Conservation (phyloP, 1,140 invertebrate species). For the Procambarus clarkii region DNA sequence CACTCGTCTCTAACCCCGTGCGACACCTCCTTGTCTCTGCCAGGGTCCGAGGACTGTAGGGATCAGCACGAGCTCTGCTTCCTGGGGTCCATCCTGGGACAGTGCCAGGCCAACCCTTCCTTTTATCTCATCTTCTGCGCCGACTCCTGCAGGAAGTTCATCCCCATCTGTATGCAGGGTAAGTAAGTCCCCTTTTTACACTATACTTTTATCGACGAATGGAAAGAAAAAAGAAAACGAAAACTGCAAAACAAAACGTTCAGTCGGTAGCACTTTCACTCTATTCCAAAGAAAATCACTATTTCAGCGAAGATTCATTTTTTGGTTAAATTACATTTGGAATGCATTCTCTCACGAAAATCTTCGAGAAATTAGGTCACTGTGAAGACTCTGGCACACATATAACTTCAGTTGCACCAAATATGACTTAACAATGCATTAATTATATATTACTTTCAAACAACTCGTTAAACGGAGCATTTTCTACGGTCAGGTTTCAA, state of each 20-base stretch:
- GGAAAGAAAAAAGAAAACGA: neutral
- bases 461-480: too few species aligned
- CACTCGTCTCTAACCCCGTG: neutral
- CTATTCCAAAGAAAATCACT: too few species aligned
- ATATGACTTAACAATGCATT: too few species aligned
- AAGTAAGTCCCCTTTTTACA: neutral
- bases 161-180: constrained; percentile 31
- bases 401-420: too few species aligned
- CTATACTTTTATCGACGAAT: neutral
- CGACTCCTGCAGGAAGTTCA: constrained; percentile 55
- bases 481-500: too few species aligned
- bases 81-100: constrained; percentile 40
- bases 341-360: too few species aligned
- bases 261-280: too few species aligned
- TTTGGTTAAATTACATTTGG: too few species aligned
- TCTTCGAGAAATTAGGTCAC: too few species aligned
- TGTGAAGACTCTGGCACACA: too few species aligned
- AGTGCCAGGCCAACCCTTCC: constrained; percentile 38
- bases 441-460: too few species aligned
- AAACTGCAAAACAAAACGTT: neutral
- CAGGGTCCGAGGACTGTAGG: constrained; percentile 39
- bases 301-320: too few species aligned
- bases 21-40: neutral
- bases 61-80: constrained; percentile 52
- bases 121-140: constrained; percentile 54